These are phyloP conservation scores for Pelvicachromis taeniatus DNA, from an alignment of 2,113 vertebrate genomes.

Conservation along the genomic window DNA sequence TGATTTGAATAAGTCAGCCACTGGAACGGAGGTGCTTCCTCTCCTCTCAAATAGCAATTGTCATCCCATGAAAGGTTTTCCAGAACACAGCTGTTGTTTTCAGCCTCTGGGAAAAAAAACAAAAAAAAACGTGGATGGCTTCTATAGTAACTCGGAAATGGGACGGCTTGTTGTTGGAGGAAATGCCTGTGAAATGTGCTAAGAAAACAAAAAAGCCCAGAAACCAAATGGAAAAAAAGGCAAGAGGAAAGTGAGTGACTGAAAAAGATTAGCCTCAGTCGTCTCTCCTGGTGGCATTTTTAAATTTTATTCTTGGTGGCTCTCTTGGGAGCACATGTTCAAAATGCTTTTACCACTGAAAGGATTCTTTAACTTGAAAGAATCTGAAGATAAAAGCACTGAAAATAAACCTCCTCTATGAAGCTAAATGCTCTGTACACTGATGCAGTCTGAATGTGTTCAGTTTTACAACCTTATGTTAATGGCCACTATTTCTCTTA, in stretches of 20 bases:
- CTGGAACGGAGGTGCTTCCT: slow-evolving; percentile 9
- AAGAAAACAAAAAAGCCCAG: slow-evolving; percentile 6
- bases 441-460: neutral
- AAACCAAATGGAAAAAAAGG: neutral
- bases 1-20: slow-evolving; percentile 32
- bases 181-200: slow-evolving; percentile 6
- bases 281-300: neutral
- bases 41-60: slow-evolving; percentile 16
- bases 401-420: neutral
- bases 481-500: neutral
- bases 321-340: neutral
- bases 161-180: neutral
- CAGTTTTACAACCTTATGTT: neutral
- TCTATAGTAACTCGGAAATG: slow-evolving; percentile 18
- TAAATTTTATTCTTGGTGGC: neutral
- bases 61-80: slow-evolving; percentile 24
- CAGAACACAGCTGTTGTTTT: slow-evolving; percentile 17
- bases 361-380: neutral
- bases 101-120: neutral
- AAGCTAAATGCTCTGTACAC: neutral
- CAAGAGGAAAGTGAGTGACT: neutral
- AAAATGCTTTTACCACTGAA: slow-evolving; percentile 11
- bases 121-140: neutral
- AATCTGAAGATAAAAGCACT: neutral
- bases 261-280: neutral